phyloP scores from a whole-genome alignment of 30 jellyfish, hydroid and myxozoan genomes.

The Aurelia aurita complex sp. Pacific region DNA sequence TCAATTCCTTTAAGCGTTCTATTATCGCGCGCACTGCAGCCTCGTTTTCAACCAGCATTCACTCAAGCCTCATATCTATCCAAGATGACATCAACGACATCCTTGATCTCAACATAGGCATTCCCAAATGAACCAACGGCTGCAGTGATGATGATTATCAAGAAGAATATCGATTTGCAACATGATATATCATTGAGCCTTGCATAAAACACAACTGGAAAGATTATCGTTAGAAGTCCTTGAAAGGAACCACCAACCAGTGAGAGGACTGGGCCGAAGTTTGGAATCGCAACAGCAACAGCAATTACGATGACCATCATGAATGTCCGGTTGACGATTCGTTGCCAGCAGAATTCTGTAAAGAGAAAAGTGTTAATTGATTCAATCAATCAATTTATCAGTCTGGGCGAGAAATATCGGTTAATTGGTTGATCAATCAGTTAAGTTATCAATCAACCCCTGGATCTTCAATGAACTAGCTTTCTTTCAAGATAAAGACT shows the following conservation, averaged over 20 bases:
- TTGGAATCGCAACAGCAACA: conserved; percentile 91
- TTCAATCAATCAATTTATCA: too few species aligned
- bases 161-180: conserved; percentile 56
- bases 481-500: too few species aligned
- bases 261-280: conserved; percentile 97
- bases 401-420: too few species aligned
- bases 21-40: background rate
- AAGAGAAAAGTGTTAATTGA: background rate
- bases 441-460: too few species aligned
- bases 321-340: conserved; percentile 74
- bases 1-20: background rate
- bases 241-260: conserved; percentile 93
- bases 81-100: conserved; percentile 79
- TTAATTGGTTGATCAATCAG: too few species aligned
- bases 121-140: conserved; percentile 83
- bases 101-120: conserved; percentile 81
- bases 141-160: conserved; percentile 59
- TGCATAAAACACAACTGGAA: conserved; percentile 86
- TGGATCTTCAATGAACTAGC: too few species aligned
- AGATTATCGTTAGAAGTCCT: conserved; percentile 72
- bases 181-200: conserved; percentile 67
- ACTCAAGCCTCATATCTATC: conserved; percentile 76
- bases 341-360: conserved; percentile 96
- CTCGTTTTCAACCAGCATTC: background rate
- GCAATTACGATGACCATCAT: conserved; percentile 68